These are phyloP conservation scores for Ciconia maguari DNA, from an alignment of 2,113 vertebrate species.

Conservation along the genomic window DNA sequence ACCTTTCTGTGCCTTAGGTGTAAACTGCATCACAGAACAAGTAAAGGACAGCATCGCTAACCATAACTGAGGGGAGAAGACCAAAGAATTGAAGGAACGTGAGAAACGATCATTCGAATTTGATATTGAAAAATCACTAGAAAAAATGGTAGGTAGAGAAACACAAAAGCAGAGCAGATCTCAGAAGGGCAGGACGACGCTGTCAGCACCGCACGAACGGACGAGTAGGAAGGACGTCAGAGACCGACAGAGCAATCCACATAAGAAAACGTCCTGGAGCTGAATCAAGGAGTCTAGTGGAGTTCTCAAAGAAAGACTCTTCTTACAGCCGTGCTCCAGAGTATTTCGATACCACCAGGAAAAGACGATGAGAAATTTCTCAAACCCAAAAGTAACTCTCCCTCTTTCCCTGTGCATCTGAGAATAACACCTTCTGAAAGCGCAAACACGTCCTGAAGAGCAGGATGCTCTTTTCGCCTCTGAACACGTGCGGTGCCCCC, in stretches of 20 bases:
- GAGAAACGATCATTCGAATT: not conserved
- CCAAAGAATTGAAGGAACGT: not conserved
- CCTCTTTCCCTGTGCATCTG: not conserved
- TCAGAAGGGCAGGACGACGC: not conserved
- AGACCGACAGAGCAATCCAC: not conserved
- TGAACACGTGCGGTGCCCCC: accelerated
- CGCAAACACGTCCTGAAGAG: accelerated
- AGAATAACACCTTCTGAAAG: not conserved
- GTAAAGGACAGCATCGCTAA: not conserved
- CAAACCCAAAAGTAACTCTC: not conserved
- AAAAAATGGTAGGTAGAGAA: accelerated
- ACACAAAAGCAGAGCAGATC: not conserved
- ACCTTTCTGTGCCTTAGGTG: not conserved
- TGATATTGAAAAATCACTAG: not conserved
- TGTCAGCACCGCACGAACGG: accelerated
- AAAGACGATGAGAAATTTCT: not conserved
- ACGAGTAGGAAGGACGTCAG: not conserved
- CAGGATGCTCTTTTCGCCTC: accelerated
- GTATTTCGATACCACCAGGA: accelerated
- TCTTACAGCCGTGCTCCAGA: not conserved
- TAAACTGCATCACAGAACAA: not conserved
- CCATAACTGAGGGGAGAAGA: not conserved
- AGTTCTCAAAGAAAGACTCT: not conserved
- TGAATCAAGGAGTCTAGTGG: not conserved
- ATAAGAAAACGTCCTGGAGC: not conserved